Evolutionary conservation across 2,888 invertebrate species (phyloP).

Genomic region (Agrotis puta): DNA sequence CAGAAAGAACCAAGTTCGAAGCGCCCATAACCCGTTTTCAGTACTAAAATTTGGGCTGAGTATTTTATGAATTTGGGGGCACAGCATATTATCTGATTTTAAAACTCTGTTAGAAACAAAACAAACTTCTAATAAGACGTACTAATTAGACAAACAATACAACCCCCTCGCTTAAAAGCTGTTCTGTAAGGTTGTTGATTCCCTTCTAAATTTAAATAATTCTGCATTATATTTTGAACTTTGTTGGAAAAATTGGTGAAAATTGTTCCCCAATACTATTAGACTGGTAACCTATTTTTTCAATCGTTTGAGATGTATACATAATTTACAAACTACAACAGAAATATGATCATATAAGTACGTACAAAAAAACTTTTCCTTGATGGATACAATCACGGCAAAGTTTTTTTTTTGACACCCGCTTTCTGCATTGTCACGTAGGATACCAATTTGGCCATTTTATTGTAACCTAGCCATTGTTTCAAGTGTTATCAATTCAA

Average conservation of each 20-base stretch:
- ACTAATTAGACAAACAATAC: conserved; percentile 41
- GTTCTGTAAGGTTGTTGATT: conserved; percentile 17
- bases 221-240: conserved; percentile 1
- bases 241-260: neutral
- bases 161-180: conserved; percentile 2
- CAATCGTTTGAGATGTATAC: neutral
- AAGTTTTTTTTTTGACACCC: too few relatives aligned
- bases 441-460: neutral
- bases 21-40: neutral
- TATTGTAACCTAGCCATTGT: neutral
- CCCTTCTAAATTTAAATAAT: neutral
- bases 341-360: neutral
- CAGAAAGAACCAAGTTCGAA: too few relatives aligned
- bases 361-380: too few relatives aligned
- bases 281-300: neutral
- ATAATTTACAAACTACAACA: neutral
- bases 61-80: neutral
- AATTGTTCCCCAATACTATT: conserved; percentile 1
- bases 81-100: neutral
- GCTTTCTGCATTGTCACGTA: neutral
- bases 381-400: too few relatives aligned
- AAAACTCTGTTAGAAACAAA: neutral
- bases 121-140: conserved; percentile 9
- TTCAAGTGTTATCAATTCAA: conserved; percentile 12
- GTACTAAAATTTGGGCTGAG: neutral